Evolutionary conservation across 2,113 vertebrate species (phyloP), one percentile per base, ranked within the genome.

Genomic region (Tonatia bakeri): DNA sequence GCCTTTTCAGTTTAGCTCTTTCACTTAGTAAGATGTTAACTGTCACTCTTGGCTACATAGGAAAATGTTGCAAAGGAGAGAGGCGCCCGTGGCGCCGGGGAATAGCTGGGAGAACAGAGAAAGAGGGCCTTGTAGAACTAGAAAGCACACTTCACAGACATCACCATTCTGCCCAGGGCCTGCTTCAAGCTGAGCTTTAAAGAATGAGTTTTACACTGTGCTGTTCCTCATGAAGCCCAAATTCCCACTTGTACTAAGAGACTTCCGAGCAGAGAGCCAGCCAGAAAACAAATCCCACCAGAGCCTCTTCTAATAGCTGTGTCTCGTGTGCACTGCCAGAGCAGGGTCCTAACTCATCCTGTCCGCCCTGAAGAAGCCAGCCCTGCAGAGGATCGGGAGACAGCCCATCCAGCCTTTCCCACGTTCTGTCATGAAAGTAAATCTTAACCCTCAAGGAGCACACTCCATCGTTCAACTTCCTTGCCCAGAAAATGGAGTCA

Each of bases 181-280:
- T 77, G 81, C 91, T 94, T 82, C 33, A 0, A 31, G 92, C 81
- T 26, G 38, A n/a, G 33, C 80, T 92, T 92, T 88, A 77, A 88
- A 92, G 65, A 94, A 87, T 28, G 20, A 40, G 75, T 85, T 90
- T 90, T 85, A 90, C 38, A 43, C 67, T 31, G 56, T 22, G 13
- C 90, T 26, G 15, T 47, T 88, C 84, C 65, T 91, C 43, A 26
- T 47, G 72, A 96, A 90, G 64, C 43, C 93, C 40, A 82, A 86
- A 96, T 94, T 96, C 77, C 90, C 81, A 88, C 59, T 92, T 82
- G 52, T 14, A 81, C 40, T 33, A 50, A 67, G n/a, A 95, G 90
- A 75, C 70, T 64, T 80, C 38, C 82, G 56, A 95, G 81, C 82
- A 94, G 86, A 93, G 50, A 89, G 22, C 28, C 73, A 85, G 50